phyloP scores from a whole-genome alignment of 2,888 invertebrate genomes.

The Leucophenga maculata region DNA sequence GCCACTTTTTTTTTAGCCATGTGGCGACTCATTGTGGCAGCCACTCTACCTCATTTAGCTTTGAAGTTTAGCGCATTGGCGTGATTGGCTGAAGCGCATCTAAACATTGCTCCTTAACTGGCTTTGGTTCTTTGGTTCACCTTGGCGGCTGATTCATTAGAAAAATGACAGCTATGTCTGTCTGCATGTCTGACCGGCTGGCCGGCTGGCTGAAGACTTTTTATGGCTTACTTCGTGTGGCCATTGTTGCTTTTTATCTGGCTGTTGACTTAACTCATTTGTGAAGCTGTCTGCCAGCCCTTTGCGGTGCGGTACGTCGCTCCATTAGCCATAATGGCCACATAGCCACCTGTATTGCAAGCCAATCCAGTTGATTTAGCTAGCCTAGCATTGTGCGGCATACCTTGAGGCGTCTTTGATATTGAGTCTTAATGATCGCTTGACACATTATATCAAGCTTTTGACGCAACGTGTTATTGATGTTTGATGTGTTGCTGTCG shows the following conservation, averaged over 20 bases:
- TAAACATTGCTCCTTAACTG: conserved; percentile 57
- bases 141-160: conserved; percentile 58
- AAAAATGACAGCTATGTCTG: conserved; percentile 60
- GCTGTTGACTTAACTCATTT: conserved; percentile 63
- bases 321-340: conserved; percentile 63
- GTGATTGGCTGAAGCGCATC: conserved; percentile 67
- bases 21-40: conserved; percentile 5
- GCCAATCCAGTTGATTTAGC: background rate
- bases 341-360: conserved; percentile 62
- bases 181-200: background rate
- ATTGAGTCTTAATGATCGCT: conserved; percentile 23
- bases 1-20: conserved; percentile 17
- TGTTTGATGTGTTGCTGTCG: conserved; percentile 6
- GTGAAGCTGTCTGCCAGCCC: conserved; percentile 41
- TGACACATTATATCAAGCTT: conserved; percentile 21
- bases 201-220: conserved; percentile 41
- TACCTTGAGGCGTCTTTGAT: conserved; percentile 50
- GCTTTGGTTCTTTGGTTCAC: conserved; percentile 45
- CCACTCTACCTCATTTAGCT: conserved; percentile 56
- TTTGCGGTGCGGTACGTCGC: conserved; percentile 2
- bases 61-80: conserved; percentile 70
- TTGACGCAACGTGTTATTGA: conserved; percentile 29
- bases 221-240: conserved; percentile 58
- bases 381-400: conserved; percentile 41
- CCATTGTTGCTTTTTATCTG: conserved; percentile 32